phyloP scores from a whole-genome alignment of 2,113 vertebrate species.

The Acrocephalus arundinaceus region DNA sequence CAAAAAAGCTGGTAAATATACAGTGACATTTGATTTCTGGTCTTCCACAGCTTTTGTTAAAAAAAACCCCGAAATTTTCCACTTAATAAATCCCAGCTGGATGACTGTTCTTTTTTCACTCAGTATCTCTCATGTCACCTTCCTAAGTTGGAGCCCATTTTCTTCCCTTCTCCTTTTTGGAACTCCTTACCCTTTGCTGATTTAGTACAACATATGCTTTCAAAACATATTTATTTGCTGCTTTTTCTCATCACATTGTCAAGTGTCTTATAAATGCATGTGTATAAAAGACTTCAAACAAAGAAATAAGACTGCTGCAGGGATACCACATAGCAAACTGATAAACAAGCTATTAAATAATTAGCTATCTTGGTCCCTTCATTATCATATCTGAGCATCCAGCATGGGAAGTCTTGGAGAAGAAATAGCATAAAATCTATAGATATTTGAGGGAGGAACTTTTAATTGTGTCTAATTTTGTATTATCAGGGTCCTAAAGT shows the following conservation, averaged over 20 bases:
- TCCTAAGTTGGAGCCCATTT: slow-evolving; percentile 17
- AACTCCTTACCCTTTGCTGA: neutral
- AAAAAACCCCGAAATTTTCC: neutral
- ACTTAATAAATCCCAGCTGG: slow-evolving; percentile 32
- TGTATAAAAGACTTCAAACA: neutral
- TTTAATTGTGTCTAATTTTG: neutral
- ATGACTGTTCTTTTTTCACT: slow-evolving; percentile 10
- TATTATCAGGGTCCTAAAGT: neutral
- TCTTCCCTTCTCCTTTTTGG: neutral
- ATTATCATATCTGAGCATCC: neutral
- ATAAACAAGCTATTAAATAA: slow-evolving; percentile 25
- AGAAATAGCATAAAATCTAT: neutral
- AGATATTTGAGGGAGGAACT: neutral
- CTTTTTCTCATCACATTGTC: slow-evolving; percentile 12
- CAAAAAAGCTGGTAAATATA: slow-evolving; percentile 13
- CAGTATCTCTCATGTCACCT: neutral
- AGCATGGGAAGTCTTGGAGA: neutral
- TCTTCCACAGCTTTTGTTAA: neutral
- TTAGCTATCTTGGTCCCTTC: neutral
- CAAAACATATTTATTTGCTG: slow-evolving; percentile 21
- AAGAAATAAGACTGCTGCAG: slow-evolving; percentile 14
- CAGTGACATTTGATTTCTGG: slow-evolving; percentile 30
- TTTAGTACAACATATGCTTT: neutral
- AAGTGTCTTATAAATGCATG: neutral
- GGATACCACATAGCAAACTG: neutral